Base-by-base conservation (phyloP, 2,888 invertebrate genomes). In the Hydropsyche betteni region DNA sequence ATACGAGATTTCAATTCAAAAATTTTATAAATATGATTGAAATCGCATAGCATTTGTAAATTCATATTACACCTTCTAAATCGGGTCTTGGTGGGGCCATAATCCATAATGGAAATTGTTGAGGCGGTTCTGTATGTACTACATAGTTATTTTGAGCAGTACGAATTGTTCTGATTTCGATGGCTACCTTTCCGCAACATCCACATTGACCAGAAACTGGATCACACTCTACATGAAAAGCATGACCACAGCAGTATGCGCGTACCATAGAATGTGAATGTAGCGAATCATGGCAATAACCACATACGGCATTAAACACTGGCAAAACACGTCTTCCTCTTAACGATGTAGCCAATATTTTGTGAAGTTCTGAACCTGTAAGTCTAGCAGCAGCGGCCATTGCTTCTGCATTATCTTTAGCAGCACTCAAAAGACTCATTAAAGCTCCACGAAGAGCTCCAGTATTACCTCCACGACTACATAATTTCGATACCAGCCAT, bases 21-120 rank as follows among this genome's bases (percentile, higher is more conserved):
- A 44, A 44, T 44, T 24, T 24, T 24, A 36, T n/a, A 68, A 68
- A 8, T 12, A 69, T 14, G 7, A 44, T 70, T 38, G 44, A 8
- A 44, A 8, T 10, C 44, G 24, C 24, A 24, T 24, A 24, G 24
- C 10, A 70, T 52, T 24, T 24, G 24, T 76, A 64, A 76, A 5
- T 74, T 81, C 80, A 85, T 2, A 84, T 84, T 51, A 84, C 78
- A 1, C 86, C 86, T 78, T 87, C 87, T 68, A 87, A 83, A 76
- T 87, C 86, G 0, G 85, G 87, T 5, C 86, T 82, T 44, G 87
- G 87, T 44, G 87, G 86, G 5, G 87, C 87, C 34, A 82, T 82
- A 51, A 86, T 81, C n/a, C 80, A 79, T 36, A 86, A 81, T 0
- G 81, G 81, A 80, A 80, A 80, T 50, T 78, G 78, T 55, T 77